A percentile compares a stretch with the other conserved stretches of the same genome.
phyloP scores from a whole-genome alignment of 2,888 invertebrate genomes.

The Agriopis marginaria region DNA sequence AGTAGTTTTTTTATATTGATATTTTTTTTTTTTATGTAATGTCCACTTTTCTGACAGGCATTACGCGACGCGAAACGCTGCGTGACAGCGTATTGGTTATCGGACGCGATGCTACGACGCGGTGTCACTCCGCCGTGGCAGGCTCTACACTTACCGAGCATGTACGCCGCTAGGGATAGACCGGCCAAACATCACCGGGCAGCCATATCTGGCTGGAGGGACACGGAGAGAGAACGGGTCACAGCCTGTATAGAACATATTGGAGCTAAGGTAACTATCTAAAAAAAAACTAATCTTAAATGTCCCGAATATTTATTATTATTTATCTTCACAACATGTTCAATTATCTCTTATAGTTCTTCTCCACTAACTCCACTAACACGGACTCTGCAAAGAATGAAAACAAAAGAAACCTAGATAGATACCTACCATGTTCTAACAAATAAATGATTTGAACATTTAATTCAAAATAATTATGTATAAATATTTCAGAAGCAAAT shows the following conservation, averaged over 20 bases:
- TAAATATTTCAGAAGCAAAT: too few relatives aligned
- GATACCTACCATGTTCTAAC: too few relatives aligned
- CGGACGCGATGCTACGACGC: conserved; percentile 94
- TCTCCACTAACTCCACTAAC: too few relatives aligned
- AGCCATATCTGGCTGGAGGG: conserved; percentile 95
- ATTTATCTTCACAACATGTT: too few relatives aligned
- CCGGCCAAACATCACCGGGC: conserved; percentile 93
- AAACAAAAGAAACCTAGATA: too few relatives aligned
- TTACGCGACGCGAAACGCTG: conserved; percentile 89
- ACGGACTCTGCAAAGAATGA: too few relatives aligned
- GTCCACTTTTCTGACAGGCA: conserved; percentile 67
- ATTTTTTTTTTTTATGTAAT: too few relatives aligned
- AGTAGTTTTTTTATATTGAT: background rate
- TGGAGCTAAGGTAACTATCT: conserved; percentile 92
- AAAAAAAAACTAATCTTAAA: too few relatives aligned
- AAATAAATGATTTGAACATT: too few relatives aligned
- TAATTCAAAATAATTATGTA: too few relatives aligned
- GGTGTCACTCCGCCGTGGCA: conserved; percentile 97
- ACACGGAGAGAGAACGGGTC: conserved; percentile 93
- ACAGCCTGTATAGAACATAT: conserved; percentile 94
- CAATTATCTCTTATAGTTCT: too few relatives aligned
- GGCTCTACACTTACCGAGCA: conserved; percentile 95
- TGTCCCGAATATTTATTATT: too few relatives aligned
- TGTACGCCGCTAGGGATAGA: conserved; percentile 88
- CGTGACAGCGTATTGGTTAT: conserved; percentile 95